Evolutionary conservation across 2,797 vertebrate species (phyloP), one percentile per base, ranked within the genome.

Genomic region (Peromyscus aztecus): DNA sequence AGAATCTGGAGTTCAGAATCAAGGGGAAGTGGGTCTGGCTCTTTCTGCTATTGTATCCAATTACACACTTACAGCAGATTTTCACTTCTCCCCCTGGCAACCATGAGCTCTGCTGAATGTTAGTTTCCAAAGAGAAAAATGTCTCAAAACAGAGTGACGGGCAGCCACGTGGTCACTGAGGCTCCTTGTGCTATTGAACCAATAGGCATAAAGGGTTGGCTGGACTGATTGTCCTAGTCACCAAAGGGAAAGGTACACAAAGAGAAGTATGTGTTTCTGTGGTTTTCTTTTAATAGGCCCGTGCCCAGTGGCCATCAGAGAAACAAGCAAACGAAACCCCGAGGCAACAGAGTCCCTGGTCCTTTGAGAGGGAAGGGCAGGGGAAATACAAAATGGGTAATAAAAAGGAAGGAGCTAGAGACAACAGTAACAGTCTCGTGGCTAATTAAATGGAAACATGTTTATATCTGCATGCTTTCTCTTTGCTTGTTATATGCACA

Each of bases 251-350:
- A 85, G 16, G 29, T 5, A 4, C 43, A 57, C 37, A 40, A 91
- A 34, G 27, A 65, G 69, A 43, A 24, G 27, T 77, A 73, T 31
- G 52, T 46, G 55, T 80, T 94, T 77, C 57, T 61, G 57, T 67
- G 59, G 46, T 69, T 27, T 52, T 52, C 29, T 80, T 97, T 94
- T 43, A 85, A 52, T 63, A 76, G 89, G 81, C 88, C 24, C 40
- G 69, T 89, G 65, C 3, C 80, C 43, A 73, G 67, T 67, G 67
- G 69, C 80, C 80, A 90, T 34, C 23, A 61, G 0, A 93, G 75
- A 90, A 94, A 83, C 43, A 78, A 88, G 75, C 27, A 52, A 65
- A 73, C 12, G 46, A 69, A 91, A 73, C 34, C 4, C 16, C 31
- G 71, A 91, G 69, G 43, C 59, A 52, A 52, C 19, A 29, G 69